These are phyloP conservation scores for Spodoptera exigua DNA, from an alignment of 2,888 invertebrate species.

Conservation along the genomic window DNA sequence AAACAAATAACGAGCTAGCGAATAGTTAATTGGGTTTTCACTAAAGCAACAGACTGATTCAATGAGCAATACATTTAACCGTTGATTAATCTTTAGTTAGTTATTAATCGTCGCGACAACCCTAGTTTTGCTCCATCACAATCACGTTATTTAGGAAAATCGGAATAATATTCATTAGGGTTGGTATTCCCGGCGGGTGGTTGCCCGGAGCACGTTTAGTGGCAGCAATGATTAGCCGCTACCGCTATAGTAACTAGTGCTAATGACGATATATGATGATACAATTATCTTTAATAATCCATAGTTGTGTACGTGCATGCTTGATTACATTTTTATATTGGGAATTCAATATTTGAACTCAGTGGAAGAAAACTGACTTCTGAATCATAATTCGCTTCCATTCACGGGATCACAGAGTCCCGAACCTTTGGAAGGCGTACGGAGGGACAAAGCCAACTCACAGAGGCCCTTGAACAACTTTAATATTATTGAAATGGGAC, in stretches of 20 bases:
- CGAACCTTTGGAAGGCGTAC: no score
- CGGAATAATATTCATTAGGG: conserved; percentile 50
- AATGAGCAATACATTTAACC: conserved; percentile 37
- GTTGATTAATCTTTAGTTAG: conserved; percentile 40
- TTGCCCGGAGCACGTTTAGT: conserved; percentile 46
- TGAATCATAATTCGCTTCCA: no score
- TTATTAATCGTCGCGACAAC: conserved; percentile 11
- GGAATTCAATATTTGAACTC: not conserved
- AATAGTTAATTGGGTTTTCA: conserved; percentile 45
- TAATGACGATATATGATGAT: conserved; percentile 52
- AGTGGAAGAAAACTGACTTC: no score
- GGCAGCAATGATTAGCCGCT: conserved; percentile 46
- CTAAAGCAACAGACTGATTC: conserved; percentile 33
- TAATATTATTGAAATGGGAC: no score
- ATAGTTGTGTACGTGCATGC: conserved; percentile 18
- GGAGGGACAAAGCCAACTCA: no score
- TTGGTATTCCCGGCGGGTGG: conserved; percentile 37
- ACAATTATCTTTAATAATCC: conserved; percentile 49
- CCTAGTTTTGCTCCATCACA: conserved; percentile 38
- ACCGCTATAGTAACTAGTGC: conserved; percentile 37
- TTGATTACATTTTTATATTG: conserved; percentile 9
- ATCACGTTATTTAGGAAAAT: conserved; percentile 39
- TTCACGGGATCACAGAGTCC: no score
- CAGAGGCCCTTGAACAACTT: no score
- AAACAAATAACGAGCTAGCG: conserved; percentile 45